Conservation (phyloP, 1,140 invertebrate genomes). For the Drosophila trapezifrons region DNA sequence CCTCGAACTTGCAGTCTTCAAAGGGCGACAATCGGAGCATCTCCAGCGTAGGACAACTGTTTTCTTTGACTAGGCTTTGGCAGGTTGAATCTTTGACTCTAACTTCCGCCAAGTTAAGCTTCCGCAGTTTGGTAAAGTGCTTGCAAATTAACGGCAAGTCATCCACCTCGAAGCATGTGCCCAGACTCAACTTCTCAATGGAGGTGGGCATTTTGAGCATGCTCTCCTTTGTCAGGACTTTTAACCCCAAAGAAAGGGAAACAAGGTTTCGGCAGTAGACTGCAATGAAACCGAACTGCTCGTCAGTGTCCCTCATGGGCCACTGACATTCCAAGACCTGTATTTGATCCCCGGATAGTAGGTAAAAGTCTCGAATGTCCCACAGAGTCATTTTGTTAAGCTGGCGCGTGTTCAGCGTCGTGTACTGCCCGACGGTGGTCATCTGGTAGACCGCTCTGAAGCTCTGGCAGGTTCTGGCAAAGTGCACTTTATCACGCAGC, state of each 20-base stretch:
- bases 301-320: not conserved
- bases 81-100: not conserved
- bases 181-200: conserved; percentile 31
- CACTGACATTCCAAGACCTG: conserved; percentile 1
- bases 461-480: conserved; percentile 48
- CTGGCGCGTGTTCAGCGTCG: conserved; percentile 5
- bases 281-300: conserved; percentile 32
- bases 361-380: conserved; percentile 64
- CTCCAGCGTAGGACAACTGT: conserved; percentile 35
- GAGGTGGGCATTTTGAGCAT: conserved; percentile 24
- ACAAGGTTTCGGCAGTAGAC: conserved; percentile 21
- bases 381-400: conserved; percentile 58
- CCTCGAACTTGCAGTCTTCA: conserved; percentile 12
- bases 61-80: not conserved
- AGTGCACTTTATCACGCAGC: conserved; percentile 39
- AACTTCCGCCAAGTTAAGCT: conserved; percentile 18
- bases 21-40: conserved; percentile 9
- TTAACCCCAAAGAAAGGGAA: conserved; percentile 1
- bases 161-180: conserved; percentile 1
- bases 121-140: conserved; percentile 24
- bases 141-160: not conserved
- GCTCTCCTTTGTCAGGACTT: not conserved
- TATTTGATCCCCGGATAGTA: conserved; percentile 43
- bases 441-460: conserved; percentile 30
- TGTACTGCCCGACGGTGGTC: conserved; percentile 20